Evolutionary conservation across 1,140 invertebrate species (phyloP), one percentile per base, ranked within the genome.

Genomic region (Bombus impatiens): DNA sequence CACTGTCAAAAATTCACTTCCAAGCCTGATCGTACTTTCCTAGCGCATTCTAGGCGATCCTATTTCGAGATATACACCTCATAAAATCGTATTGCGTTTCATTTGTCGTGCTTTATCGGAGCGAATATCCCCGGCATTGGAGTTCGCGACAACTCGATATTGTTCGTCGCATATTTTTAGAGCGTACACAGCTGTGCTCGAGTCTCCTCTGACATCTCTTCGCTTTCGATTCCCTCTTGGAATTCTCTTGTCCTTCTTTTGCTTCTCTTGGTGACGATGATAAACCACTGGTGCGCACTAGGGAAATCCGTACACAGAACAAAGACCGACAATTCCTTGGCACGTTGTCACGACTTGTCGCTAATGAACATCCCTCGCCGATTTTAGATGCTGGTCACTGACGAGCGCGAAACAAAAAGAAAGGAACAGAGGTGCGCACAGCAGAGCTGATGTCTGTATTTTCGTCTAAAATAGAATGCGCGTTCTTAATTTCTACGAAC

Each of bases 311-410:
- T 67, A 10, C 25, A 22, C 37, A 80, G 84, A 90, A 93, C 90
- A 91, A 93, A 92, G 88, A 91, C 78, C 80, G 86, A 90, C 86
- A 62, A 88, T 90, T 88, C 78, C 86, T 90, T 90, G 88, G 89
- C 88, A 90, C 80, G 12, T 44, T 82, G 86, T 90, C 83, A 78
- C 88, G 82, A 86, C 57, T 83, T 53, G 67, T 70, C 72, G 85
- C 84, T 90, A 90, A 90, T 88, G 89, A 90, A 90, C 89, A 88
- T 81, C 83, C 88, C 70, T 81, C 76, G 82, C 78, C 88, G 87
- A 89, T 90, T 90, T 89, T 90, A 87, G 89, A 90, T 47, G 79
- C 81, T 71, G 71, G 81, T 87, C 87, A 70, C 76, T 74, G 76
- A 87, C 86, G 81, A 85, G 88, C 68, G 47, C 40, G 35, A 82